A percentile compares a stretch with the other conserved stretches of the same genome.
Conservation (phyloP, 2,888 invertebrate species). For the Gymnosoma rotundatum region DNA sequence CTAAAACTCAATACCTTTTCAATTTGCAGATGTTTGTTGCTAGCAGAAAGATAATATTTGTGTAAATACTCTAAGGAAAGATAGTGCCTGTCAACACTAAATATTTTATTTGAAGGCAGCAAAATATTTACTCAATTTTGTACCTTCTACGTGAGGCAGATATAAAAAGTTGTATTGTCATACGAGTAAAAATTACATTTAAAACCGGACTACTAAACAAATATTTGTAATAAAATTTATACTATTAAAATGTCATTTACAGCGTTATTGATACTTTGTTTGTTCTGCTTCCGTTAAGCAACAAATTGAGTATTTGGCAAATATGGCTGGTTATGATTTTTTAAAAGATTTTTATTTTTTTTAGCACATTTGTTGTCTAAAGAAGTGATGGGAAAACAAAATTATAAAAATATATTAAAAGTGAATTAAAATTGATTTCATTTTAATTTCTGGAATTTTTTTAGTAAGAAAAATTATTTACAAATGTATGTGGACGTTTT, state of each 20-base stretch:
- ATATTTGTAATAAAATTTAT: conserved; percentile 69
- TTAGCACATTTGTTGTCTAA: not conserved
- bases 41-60: conserved; percentile 13
- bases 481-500: no score
- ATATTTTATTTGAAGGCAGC: not conserved
- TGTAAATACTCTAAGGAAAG: not conserved
- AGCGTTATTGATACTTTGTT: conserved; percentile 64
- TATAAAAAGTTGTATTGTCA: not conserved
- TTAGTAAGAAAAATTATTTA: no score
- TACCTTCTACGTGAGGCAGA: not conserved
- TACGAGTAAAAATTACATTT: not conserved
- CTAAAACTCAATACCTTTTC: conserved; percentile 38
- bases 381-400: no score
- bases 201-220: conserved; percentile 10
- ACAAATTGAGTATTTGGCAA: conserved; percentile 41
- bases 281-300: not conserved
- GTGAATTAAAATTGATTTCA: no score
- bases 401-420: not conserved
- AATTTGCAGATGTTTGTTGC: not conserved
- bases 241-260: conserved; percentile 74
- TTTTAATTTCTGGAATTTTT: no score
- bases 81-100: no score
- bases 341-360: not conserved
- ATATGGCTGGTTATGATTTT: not conserved
- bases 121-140: not conserved